Percentiles rank a stretch among this genome's conserved stretches.
Evolutionary conservation across 2,888 invertebrate species (phyloP).

Genomic region (Tachina fera): DNA sequence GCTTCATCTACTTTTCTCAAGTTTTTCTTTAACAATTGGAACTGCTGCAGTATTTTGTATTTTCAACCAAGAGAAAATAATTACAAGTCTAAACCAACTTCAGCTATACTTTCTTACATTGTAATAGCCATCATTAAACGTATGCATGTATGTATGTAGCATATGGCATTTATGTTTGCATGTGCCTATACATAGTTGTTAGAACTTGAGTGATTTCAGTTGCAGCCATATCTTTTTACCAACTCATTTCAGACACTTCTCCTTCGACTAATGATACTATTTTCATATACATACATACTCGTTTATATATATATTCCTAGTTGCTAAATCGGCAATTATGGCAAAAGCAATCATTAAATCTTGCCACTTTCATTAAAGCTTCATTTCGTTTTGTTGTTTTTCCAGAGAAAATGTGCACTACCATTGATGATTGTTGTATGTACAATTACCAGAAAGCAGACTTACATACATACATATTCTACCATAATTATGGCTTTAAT

Average conservation of each 20-base stretch:
- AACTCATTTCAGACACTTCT: conserved; percentile 22
- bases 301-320: not conserved
- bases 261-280: conserved; percentile 11
- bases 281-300: conserved; percentile 10
- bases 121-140: conserved; percentile 9
- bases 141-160: no score
- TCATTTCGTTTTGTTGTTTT: conserved; percentile 39
- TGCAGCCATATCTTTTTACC: conserved; percentile 23
- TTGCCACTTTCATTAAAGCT: conserved; percentile 60
- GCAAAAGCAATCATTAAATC: conserved; percentile 62
- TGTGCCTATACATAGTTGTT: not conserved
- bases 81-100: not conserved
- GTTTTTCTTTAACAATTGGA: not conserved
- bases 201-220: conserved; percentile 19
- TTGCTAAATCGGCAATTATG: conserved; percentile 49
- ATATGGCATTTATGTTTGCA: no score
- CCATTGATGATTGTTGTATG: not conserved
- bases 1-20: not conserved
- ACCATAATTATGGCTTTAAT: conserved; percentile 62
- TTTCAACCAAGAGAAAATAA: not conserved
- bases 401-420: not conserved
- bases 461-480: not conserved
- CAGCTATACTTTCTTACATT: not conserved
- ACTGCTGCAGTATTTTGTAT: not conserved
- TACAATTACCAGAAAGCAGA: conserved; percentile 15